Conservation (phyloP, 1,140 invertebrate genomes). For the Akabosia matsudoensis region DNA sequence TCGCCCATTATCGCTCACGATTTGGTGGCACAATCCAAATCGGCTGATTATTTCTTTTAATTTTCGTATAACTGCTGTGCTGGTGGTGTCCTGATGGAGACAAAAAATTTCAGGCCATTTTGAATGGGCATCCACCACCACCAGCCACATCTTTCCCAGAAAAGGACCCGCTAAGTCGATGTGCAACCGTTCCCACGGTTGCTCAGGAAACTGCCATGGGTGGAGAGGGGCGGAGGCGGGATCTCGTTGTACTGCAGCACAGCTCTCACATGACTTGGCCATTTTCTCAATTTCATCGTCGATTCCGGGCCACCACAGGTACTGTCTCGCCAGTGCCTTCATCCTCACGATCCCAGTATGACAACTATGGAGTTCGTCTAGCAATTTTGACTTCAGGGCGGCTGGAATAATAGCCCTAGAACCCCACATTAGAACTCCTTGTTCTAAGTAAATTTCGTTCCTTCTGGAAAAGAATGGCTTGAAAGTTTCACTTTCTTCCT, state of each 20-base stretch:
- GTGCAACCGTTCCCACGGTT: slow-evolving; percentile 49
- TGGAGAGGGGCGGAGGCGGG: slow-evolving; percentile 37
- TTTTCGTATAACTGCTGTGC: slow-evolving; percentile 31
- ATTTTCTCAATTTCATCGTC: slow-evolving; percentile 50
- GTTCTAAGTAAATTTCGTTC: slow-evolving; percentile 27
- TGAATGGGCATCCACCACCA: slow-evolving; percentile 50
- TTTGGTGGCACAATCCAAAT: slow-evolving; percentile 43
- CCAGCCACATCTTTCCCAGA: slow-evolving; percentile 44
- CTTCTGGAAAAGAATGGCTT: background rate
- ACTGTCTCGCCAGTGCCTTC: slow-evolving; percentile 49
- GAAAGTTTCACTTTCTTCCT: slow-evolving; percentile 8
- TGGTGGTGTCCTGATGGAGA: slow-evolving; percentile 20
- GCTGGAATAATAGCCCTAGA: slow-evolving; percentile 46
- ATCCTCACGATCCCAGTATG: slow-evolving; percentile 49
- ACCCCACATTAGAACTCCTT: slow-evolving; percentile 24
- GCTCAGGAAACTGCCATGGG: slow-evolving; percentile 40
- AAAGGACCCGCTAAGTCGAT: slow-evolving; percentile 50
- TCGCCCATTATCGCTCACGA: slow-evolving; percentile 48
- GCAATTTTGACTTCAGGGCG: slow-evolving; percentile 36
- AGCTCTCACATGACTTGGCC: slow-evolving; percentile 53
- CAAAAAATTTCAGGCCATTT: slow-evolving; percentile 54
- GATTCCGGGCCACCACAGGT: slow-evolving; percentile 50
- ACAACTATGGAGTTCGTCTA: slow-evolving; percentile 47
- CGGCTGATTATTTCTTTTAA: slow-evolving; percentile 44
- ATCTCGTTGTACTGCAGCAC: slow-evolving; percentile 46